Base-by-base conservation (phyloP, 2,113 vertebrate genomes). In the Tyrannus savana region DNA sequence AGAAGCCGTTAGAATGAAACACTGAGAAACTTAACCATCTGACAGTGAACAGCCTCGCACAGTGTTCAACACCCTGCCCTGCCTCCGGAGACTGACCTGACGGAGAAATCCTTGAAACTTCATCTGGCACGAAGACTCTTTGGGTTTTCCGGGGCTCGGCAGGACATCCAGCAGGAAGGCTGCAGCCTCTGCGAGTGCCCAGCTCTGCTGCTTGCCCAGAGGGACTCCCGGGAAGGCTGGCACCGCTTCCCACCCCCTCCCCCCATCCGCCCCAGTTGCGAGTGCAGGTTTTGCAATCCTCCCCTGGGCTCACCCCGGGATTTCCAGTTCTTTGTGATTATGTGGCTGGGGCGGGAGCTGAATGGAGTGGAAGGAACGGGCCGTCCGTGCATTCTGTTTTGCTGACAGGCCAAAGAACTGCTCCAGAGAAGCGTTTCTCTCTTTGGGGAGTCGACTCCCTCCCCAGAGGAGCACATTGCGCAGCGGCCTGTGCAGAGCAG, bases 251-350 rank as follows among this genome's bases (percentile, higher is more conserved):
- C 47, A 1, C 28, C 0, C 75, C 91, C 91, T 84, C 84, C 95
- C 64, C 53, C 37, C 12, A 37, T 27, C 73, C 22, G 83, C 71
- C 83, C 73, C 77, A 5, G 35, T 76, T 73, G 62, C 1, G 18
- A 93, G 91, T n/a, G 3, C 85, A 89, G 90, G 95, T 94, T 97
- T 97, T 92, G 93, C 96, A 96, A 95, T 92, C 93, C 86, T 88
- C 28, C 90, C 93, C 90, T n/a, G 69, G 82, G 94, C 94, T 95
- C 94, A 94, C 93, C 62, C 89, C 19, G 27, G 93, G 91, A 91
- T 89, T 95, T 91, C 67, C 6, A 88, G 76, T 25, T 60, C 93
- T 93, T 84, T 96, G 93, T 77, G 90, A 77, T 90, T 59, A 67
- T 74, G 83, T 58, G 93, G 84, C 77, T 42, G 71, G 84, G 62